A percentile compares a stretch with the other conserved stretches of the same genome.
Conservation (phyloP, 2,797 vertebrate species). For the Petrocephalus sullivani region DNA sequence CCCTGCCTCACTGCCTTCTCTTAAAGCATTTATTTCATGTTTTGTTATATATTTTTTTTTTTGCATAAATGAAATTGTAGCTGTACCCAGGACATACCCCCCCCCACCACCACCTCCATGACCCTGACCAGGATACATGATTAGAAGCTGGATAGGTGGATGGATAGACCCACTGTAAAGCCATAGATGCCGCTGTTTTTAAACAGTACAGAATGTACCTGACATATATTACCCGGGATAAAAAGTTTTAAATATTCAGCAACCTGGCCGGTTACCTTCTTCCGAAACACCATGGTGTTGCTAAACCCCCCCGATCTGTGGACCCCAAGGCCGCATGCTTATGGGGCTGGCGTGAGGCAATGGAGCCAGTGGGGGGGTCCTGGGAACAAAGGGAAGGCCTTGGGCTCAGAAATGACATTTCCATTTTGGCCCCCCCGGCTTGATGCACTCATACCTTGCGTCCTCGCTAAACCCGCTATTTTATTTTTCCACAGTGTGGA, state of each 20-base stretch:
- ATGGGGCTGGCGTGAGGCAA: conserved; percentile 10
- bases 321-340: neutral
- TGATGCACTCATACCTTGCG: conserved; percentile 25
- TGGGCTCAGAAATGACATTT: conserved; percentile 23
- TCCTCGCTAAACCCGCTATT: conserved; percentile 30
- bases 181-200: neutral
- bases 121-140: neutral
- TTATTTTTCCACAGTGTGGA: conserved; percentile 39
- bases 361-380: conserved; percentile 10
- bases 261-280: neutral
- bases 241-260: neutral
- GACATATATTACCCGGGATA: neutral
- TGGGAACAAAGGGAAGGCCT: conserved; percentile 18
- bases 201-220: neutral
- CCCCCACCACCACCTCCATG: neutral
- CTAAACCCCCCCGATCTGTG: neutral
- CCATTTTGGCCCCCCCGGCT: conserved; percentile 34
- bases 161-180: neutral
- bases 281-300: neutral
- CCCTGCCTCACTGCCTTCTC: neutral
- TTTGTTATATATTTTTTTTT: neutral
- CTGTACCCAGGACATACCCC: too few species aligned
- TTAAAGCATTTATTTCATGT: neutral
- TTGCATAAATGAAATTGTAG: neutral
- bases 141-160: too few species aligned